Percentiles rank a stretch among this genome's conserved stretches.
Evolutionary conservation across 2,888 invertebrate genomes (phyloP).

Genomic region (Orchesella flavescens): DNA sequence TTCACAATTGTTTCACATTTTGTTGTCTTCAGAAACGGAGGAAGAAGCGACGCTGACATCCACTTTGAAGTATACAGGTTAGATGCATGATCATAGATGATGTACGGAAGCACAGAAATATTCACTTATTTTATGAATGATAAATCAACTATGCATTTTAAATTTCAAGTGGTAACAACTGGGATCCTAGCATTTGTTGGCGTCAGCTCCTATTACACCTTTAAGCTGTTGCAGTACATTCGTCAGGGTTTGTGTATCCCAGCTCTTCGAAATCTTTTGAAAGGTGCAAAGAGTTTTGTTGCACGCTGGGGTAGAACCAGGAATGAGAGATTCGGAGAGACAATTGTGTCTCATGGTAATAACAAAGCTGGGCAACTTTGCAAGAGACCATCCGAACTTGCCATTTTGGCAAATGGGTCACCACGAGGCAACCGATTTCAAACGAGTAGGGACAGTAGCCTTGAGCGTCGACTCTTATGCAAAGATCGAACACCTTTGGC

Average conservation of each 20-base stretch:
- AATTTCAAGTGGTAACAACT: conserved; percentile 58
- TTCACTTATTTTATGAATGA: no score
- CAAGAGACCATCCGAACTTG: conserved; percentile 56
- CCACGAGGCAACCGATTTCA: background rate
- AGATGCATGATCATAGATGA: background rate
- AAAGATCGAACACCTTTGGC: conserved; percentile 54
- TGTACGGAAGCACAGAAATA: no score
- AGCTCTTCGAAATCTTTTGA: conserved; percentile 10
- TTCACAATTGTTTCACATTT: conserved; percentile 43
- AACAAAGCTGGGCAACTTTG: background rate
- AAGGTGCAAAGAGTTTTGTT: conserved; percentile 26
- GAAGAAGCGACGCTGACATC: conserved; percentile 13
- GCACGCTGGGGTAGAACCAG: conserved; percentile 24
- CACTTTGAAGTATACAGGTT: conserved; percentile 48
- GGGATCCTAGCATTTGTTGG: conserved; percentile 64
- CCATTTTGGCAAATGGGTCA: conserved; percentile 38
- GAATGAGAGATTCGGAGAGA: background rate
- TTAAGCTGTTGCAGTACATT: conserved; percentile 72
- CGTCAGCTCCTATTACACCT: conserved; percentile 60
- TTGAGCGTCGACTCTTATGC: conserved; percentile 42
- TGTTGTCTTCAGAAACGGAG: conserved; percentile 22
- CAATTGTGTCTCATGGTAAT: background rate
- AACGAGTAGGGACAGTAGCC: conserved; percentile 46
- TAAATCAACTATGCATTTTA: background rate
- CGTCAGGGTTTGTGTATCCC: conserved; percentile 71